Evolutionary conservation across 2,113 vertebrate genomes (phyloP), one percentile per base, ranked within the genome.

Genomic region (Acanthisitta chloris): DNA sequence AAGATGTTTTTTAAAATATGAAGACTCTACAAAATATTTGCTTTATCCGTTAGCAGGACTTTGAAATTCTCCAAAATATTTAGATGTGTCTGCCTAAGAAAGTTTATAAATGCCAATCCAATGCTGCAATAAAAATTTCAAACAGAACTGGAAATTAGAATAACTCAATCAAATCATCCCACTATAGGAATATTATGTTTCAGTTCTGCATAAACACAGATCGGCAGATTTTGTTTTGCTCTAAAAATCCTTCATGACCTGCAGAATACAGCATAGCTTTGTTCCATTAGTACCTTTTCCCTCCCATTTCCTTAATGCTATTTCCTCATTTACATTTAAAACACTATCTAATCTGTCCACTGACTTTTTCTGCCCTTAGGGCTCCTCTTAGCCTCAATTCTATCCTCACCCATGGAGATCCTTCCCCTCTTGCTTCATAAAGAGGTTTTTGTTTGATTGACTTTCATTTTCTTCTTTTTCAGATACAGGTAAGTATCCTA

Each of bases 51-150:
- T 86, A 74, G 79, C 65, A 88, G 73, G 58, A 49, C 64, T 81
- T 69, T 45, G 85, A 67, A 87, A 79, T 76, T 88, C 77, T 86
- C 82, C 66, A 94, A 92, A 90, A 91, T 89, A 97, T 92, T 94
- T 59, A 81, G 66, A 89, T 81, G 49, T 78, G 73, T 58, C 76
- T 73, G 64, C 79, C 95, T 85, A 90, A 42, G 79, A 72, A 92
- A 61, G 91, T 86, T 96, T 85, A 92, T 43, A 97, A 79, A 94
- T 70, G 92, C 95, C 93, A 97, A 94, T 96, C 93, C 91, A 96
- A 97, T 79, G 82, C 38, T n/a, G 34, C 79, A 86, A 94, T 79
- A 95, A 94, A 95, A 97, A 95, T 51, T 96, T 90, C 92, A 96
- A 88, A 94, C 43, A 69, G 85, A 94, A 95, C 19, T 88, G 74